A percentile compares a stretch with the other conserved stretches of the same genome.
Evolutionary conservation across 2,113 vertebrate species (phyloP).

Genomic region (Festucalex cinctus): DNA sequence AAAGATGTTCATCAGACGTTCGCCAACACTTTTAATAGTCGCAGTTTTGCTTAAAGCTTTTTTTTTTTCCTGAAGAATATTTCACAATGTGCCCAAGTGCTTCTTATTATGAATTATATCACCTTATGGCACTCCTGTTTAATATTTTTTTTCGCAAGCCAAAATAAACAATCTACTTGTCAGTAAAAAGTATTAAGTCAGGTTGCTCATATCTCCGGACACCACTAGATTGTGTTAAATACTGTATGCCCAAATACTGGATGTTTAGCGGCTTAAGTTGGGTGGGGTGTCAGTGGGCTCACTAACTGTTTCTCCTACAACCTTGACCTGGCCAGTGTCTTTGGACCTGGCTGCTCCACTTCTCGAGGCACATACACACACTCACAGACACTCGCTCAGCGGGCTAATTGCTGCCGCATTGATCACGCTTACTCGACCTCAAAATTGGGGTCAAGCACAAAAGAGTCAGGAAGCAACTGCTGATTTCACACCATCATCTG

Average conservation of each 20-base stretch:
- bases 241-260: not conserved
- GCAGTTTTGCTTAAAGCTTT: too few species aligned
- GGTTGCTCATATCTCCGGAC: not conserved
- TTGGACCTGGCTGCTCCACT: constrained; percentile 21
- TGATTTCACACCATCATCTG: constrained; percentile 41
- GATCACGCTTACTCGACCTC: constrained; percentile 72
- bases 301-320: constrained; percentile 49
- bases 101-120: too few species aligned
- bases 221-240: not conserved
- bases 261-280: not conserved
- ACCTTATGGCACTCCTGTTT: too few species aligned
- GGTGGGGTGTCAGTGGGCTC: constrained; percentile 17
- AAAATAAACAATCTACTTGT: too few species aligned
- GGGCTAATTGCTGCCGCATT: constrained; percentile 62
- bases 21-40: too few species aligned
- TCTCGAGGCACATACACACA: constrained; percentile 11
- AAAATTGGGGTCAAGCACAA: constrained; percentile 74
- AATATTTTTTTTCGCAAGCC: too few species aligned
- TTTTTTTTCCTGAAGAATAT: too few species aligned
- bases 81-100: too few species aligned
- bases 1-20: too few species aligned
- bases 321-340: constrained; percentile 21
- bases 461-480: constrained; percentile 53
- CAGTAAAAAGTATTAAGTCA: too few species aligned
- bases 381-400: constrained; percentile 20